phyloP scores from a whole-genome alignment of 2,888 invertebrate species.

The Marronus borbonicus region DNA sequence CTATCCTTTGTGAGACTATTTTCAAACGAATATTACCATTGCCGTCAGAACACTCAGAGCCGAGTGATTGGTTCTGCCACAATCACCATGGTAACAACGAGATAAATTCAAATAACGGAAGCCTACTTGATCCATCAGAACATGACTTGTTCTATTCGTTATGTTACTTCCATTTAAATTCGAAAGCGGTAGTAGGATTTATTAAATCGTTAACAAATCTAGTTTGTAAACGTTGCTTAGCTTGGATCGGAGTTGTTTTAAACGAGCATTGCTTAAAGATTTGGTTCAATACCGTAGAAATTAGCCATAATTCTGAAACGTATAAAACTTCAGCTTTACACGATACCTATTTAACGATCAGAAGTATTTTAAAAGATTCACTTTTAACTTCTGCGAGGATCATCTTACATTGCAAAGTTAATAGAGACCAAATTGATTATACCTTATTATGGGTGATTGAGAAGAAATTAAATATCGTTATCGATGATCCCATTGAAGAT shows the following conservation, averaged over 20 bases:
- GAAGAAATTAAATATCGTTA: slow-evolving; percentile 73
- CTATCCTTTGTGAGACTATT: slow-evolving; percentile 61
- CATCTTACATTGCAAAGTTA: slow-evolving; percentile 72
- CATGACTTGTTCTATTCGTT: slow-evolving; percentile 75
- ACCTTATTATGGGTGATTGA: slow-evolving; percentile 77
- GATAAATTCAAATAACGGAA: slow-evolving; percentile 51
- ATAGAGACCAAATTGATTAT: slow-evolving; percentile 71
- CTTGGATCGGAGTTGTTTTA: slow-evolving; percentile 74
- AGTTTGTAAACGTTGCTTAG: slow-evolving; percentile 74
- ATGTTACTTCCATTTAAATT: slow-evolving; percentile 73
- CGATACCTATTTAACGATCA: slow-evolving; percentile 74
- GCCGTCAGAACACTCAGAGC: slow-evolving; percentile 75
- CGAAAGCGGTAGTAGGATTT: slow-evolving; percentile 63
- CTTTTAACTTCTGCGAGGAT: slow-evolving; percentile 74
- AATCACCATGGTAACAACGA: slow-evolving; percentile 71
- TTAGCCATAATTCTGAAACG: slow-evolving; percentile 63
- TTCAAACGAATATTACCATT: slow-evolving; percentile 77
- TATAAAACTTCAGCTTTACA: slow-evolving; percentile 63
- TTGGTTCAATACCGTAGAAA: slow-evolving; percentile 75
- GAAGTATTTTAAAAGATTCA: slow-evolving; percentile 71
- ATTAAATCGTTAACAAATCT: slow-evolving; percentile 71
- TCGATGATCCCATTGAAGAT: slow-evolving; percentile 63
- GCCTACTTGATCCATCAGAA: slow-evolving; percentile 70
- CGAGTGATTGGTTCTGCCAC: slow-evolving; percentile 80
- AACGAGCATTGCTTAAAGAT: slow-evolving; percentile 71